phyloP scores from a whole-genome alignment of 2,797 vertebrate genomes.

The Somateria mollissima region DNA sequence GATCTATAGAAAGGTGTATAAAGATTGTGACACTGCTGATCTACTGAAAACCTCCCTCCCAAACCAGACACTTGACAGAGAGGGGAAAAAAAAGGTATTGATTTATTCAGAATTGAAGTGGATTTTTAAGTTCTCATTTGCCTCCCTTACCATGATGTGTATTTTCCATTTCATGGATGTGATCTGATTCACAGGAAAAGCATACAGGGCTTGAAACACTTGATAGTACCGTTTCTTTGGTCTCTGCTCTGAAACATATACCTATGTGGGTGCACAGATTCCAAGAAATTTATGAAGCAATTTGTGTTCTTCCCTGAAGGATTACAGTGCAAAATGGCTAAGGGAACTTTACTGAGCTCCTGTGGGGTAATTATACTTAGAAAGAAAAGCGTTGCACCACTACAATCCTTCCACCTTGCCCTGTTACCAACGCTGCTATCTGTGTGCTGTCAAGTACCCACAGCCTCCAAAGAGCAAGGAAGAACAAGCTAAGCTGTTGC shows the following conservation, averaged over 20 bases:
- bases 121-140: not conserved
- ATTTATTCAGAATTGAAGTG: not conserved
- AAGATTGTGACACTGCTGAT: not conserved
- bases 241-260: not conserved
- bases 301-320: not conserved
- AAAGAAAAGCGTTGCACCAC: not conserved
- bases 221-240: not conserved
- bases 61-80: fast-evolving
- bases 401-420: not conserved
- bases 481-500: not conserved
- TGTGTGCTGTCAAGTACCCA: not conserved
- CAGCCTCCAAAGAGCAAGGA: not conserved
- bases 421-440: not conserved
- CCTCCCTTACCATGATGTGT: not conserved
- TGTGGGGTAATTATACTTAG: not conserved
- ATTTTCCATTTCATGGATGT: not conserved
- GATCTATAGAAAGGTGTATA: not conserved
- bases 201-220: not conserved
- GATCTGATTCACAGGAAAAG: not conserved
- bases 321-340: not conserved
- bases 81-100: not conserved
- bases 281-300: not conserved
- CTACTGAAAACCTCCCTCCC: not conserved
- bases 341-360: not conserved
- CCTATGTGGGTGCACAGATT: fast-evolving